Percentiles rank a stretch among this genome's conserved stretches.
Conservation (phyloP, 2,113 vertebrate species). For the Peromyscus polionotus region DNA sequence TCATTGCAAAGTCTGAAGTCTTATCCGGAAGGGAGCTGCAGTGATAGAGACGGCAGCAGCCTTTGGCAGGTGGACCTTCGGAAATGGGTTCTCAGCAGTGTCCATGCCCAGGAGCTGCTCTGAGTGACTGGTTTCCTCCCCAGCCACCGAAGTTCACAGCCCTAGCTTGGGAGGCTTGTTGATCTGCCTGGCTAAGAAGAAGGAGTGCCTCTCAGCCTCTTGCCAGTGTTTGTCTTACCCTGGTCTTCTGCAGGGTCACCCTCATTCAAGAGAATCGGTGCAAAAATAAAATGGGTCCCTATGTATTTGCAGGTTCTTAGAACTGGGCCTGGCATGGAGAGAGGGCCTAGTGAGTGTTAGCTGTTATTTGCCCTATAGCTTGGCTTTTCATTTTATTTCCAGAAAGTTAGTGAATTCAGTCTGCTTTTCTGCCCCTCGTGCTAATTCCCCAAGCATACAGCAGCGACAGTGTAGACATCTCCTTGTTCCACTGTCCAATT, state of each 20-base stretch:
- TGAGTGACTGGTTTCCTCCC: not conserved
- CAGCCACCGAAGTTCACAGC: not conserved
- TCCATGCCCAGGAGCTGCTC: not conserved
- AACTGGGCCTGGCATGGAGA: not conserved
- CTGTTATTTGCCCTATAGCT: not conserved
- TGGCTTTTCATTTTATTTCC: not conserved
- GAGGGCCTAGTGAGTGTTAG: not conserved
- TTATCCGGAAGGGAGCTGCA: not conserved
- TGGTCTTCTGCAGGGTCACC: not conserved
- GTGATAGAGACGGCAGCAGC: not conserved
- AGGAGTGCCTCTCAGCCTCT: not conserved
- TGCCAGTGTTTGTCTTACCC: not conserved
- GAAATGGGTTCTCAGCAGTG: not conserved
- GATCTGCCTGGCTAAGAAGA: not conserved
- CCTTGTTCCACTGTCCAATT: not conserved
- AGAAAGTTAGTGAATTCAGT: not conserved
- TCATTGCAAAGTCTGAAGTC: conserved; percentile 17
- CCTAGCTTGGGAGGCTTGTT: not conserved
- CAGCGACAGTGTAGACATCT: not conserved
- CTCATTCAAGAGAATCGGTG: not conserved
- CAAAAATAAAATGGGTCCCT: conserved; percentile 1
- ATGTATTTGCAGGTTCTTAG: not conserved
- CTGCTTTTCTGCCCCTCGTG: not conserved
- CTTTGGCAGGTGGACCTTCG: not conserved
- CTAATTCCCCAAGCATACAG: not conserved